A percentile compares a stretch with the other conserved stretches of the same genome.
Evolutionary conservation across 2,113 vertebrate species (phyloP).

Genomic region (Prunella fulvescens): DNA sequence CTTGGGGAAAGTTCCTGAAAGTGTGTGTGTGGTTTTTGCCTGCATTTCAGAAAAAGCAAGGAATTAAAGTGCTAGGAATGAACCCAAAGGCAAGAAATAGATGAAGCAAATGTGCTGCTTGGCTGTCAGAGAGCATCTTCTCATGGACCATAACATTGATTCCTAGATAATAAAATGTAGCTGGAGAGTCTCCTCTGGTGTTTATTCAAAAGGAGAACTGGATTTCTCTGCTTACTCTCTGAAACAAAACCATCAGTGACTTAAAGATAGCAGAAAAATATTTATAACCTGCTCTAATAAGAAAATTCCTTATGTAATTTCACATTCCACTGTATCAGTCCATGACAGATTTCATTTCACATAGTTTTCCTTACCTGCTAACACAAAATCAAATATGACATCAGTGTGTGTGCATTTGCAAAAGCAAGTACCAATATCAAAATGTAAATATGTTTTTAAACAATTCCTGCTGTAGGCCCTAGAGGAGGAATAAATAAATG

Average conservation of each 20-base stretch:
- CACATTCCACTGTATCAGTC: conserved; percentile 31
- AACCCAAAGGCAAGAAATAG: background rate
- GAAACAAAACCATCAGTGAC: background rate
- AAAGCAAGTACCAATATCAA: background rate
- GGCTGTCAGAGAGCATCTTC: background rate
- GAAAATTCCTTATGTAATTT: conserved; percentile 59
- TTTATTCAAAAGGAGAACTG: conserved; percentile 3
- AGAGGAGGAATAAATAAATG: background rate
- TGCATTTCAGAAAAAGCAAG: background rate
- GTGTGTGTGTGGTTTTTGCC: background rate
- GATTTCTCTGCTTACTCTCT: background rate
- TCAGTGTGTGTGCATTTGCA: conserved; percentile 50
- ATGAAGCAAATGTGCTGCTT: background rate
- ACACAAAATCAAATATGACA: conserved; percentile 56
- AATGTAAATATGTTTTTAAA: background rate
- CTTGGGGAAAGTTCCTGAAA: background rate
- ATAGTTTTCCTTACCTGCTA: conserved; percentile 35
- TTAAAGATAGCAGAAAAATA: conserved; percentile 47
- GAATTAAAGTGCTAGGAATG: too few species aligned
- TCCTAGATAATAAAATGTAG: background rate
- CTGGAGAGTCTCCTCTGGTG: background rate
- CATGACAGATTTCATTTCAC: conserved; percentile 20
- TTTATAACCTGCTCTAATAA: conserved; percentile 54
- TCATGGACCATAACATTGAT: background rate
- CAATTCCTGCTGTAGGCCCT: background rate